phyloP scores from a whole-genome alignment of 2,888 invertebrate genomes.

The Acanthosoma haemorrhoidale region DNA sequence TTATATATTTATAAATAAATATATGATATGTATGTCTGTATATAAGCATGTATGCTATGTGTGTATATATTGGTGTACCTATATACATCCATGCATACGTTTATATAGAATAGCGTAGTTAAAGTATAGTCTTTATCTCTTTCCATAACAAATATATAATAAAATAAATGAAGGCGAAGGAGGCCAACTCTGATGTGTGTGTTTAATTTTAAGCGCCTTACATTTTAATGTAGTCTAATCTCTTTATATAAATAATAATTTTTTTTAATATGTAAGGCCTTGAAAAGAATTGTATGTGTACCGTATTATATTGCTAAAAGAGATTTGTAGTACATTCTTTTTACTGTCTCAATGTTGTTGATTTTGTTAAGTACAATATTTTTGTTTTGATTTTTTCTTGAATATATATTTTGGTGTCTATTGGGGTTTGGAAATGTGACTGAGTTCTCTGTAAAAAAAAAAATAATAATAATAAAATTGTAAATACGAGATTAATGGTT shows the following conservation, averaged over 20 bases:
- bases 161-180: not conserved
- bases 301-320: slow-evolving; percentile 4
- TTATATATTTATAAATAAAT: slow-evolving; percentile 12
- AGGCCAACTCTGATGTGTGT: not conserved
- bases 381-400: not conserved
- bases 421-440: slow-evolving; percentile 27
- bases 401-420: slow-evolving; percentile 7
- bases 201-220: slow-evolving; percentile 17
- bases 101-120: not conserved
- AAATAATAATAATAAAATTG: not conserved
- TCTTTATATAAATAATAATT: not conserved
- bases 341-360: slow-evolving; percentile 23
- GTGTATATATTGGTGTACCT: not conserved
- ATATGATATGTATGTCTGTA: too few species aligned
- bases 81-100: not conserved
- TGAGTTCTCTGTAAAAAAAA: not conserved
- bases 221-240: not conserved
- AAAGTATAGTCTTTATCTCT: slow-evolving; percentile 4
- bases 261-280: slow-evolving; percentile 22
- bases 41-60: too few species aligned
- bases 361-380: slow-evolving; percentile 1
- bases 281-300: slow-evolving; percentile 13
- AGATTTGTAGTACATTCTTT: slow-evolving; percentile 22
- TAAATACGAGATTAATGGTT: too few species aligned
- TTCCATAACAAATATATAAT: not conserved